Percentiles rank a stretch among this genome's conserved stretches.
phyloP scores from a whole-genome alignment of 2,888 invertebrate genomes.

The Sphaerophoria taeniata region DNA sequence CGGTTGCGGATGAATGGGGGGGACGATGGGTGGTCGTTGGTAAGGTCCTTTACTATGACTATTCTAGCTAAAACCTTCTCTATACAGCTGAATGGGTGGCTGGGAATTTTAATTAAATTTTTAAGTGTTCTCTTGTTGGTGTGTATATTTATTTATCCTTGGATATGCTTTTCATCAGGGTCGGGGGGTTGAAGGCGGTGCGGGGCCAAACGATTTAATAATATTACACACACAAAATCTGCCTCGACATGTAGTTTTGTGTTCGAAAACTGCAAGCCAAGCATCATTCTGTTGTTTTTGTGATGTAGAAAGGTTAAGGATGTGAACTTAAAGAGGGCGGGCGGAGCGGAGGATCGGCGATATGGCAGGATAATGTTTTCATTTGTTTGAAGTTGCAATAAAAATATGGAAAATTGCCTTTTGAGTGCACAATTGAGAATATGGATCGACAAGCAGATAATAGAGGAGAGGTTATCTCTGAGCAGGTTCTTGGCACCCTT shows the following conservation, averaged over 20 bases:
- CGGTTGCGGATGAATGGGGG: constrained; percentile 26
- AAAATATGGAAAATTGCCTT: constrained; percentile 75
- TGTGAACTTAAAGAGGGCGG: constrained; percentile 21
- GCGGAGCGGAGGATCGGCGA: neutral
- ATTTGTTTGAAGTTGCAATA: constrained; percentile 74
- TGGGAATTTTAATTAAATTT: constrained; percentile 74
- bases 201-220: constrained; percentile 70
- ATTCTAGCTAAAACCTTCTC: neutral
- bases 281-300: constrained; percentile 3
- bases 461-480: constrained; percentile 15
- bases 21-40: neutral
- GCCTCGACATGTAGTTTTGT: constrained; percentile 74
- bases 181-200: constrained; percentile 18
- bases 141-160: constrained; percentile 16
- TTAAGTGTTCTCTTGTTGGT: constrained; percentile 66
- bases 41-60: constrained; percentile 27
- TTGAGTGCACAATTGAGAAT: constrained; percentile 70
- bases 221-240: constrained; percentile 72
- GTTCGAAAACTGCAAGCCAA: constrained; percentile 6
- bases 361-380: constrained; percentile 70
- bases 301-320: constrained; percentile 45
- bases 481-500: neutral
- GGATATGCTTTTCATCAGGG: neutral
- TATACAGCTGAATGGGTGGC: constrained; percentile 56
- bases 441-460: constrained; percentile 67